phyloP scores from a whole-genome alignment of 2,113 vertebrate genomes.

The Tachycineta bicolor region DNA sequence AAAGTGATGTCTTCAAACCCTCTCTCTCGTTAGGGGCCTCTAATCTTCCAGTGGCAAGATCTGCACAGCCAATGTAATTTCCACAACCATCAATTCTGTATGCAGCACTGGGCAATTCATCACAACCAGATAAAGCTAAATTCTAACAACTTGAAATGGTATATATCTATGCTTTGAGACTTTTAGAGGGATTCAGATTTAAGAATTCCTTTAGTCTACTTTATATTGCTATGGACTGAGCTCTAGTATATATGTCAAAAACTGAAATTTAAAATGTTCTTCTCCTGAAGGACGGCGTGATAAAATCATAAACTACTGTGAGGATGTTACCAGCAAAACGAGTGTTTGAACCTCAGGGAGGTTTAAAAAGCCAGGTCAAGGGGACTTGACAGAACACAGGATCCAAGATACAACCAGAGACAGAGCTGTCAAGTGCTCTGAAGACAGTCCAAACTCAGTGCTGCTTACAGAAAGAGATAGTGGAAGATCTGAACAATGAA shows the following conservation, averaged over 20 bases:
- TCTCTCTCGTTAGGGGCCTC: background rate
- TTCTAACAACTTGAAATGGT: background rate
- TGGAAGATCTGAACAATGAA: background rate
- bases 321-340: background rate
- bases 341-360: background rate
- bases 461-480: background rate
- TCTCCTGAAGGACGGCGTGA: accelerated
- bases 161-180: background rate
- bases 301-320: slow-evolving; percentile 14
- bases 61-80: background rate
- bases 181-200: background rate
- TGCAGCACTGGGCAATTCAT: background rate
- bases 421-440: slow-evolving; percentile 38
- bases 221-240: background rate
- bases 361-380: slow-evolving; percentile 43
- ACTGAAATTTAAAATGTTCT: background rate
- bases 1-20: background rate
- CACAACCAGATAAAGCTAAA: background rate
- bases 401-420: slow-evolving; percentile 21
- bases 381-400: slow-evolving; percentile 28
- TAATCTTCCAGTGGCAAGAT: background rate
- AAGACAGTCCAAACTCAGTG: slow-evolving; percentile 9
- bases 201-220: background rate
- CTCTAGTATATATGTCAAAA: background rate
- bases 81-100: background rate